Conservation (phyloP, 2,888 invertebrate genomes). For the Mayetiola destructor region DNA sequence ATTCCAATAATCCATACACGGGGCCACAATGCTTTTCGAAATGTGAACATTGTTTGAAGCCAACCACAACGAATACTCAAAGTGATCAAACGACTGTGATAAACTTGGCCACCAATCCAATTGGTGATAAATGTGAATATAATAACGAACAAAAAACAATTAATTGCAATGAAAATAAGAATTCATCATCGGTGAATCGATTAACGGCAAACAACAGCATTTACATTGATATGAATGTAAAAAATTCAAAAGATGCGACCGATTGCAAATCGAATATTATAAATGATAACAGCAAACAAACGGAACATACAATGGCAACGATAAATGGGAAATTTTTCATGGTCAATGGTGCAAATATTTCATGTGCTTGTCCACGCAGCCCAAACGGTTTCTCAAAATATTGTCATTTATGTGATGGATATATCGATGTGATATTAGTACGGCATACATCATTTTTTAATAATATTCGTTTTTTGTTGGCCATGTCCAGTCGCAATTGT, state of each 20-base stretch:
- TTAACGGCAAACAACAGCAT: conserved; percentile 14
- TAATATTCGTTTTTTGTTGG: conserved; percentile 51
- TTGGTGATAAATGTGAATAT: not conserved
- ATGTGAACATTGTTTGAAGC: conserved; percentile 34
- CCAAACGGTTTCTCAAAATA: conserved; percentile 64
- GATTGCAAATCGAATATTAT: conserved; percentile 16
- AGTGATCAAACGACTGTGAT: conserved; percentile 18
- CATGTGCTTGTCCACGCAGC: conserved; percentile 57
- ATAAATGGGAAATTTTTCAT: conserved; percentile 60
- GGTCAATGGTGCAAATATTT: conserved; percentile 61
- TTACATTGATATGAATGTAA: conserved; percentile 15
- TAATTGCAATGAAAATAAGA: not conserved
- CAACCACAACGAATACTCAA: not conserved
- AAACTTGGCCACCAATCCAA: not conserved
- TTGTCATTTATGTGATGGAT: conserved; percentile 67
- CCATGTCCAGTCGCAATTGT: conserved; percentile 45
- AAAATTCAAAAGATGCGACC: conserved; percentile 13
- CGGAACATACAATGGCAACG: no score
- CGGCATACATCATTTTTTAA: conserved; percentile 55
- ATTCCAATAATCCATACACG: conserved; percentile 29
- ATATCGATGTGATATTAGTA: conserved; percentile 59
- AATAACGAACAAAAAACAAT: not conserved
- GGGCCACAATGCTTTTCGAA: conserved; percentile 38
- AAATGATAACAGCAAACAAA: conserved; percentile 24
- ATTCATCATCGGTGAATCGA: not conserved